Evolutionary conservation across 2,888 invertebrate genomes (phyloP), one percentile per base, ranked within the genome.

Genomic region (Zygaena filipendulae): DNA sequence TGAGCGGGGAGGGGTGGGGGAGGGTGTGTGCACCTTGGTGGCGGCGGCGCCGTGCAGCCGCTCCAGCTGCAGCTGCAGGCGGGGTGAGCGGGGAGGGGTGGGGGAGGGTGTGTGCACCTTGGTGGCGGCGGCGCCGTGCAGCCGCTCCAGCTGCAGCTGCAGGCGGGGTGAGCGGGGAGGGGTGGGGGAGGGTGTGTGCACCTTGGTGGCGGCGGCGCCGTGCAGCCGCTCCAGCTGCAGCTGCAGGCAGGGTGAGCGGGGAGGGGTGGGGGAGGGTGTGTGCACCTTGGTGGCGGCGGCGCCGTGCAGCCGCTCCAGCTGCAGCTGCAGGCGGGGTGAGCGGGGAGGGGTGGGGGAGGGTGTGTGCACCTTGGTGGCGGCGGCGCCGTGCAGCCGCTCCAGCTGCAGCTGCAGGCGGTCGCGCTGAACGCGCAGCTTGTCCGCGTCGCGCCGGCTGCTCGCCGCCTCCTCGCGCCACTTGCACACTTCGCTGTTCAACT

Each of bases 21-120:
- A n/a, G n/a, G n/a, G n/a, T n/a, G n/a, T n/a, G n/a, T n/a, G n/a
- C 26, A 66, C 68, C 57, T 63, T 68, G 8, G 61, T 59, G 13
- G 38, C 13, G 14, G 42, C 13, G 11, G 29, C 1, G 40, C 30
- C 11, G 21, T 9, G 14, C 11, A 75, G 52, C n/a, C 53, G 49
- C 42, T 91, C 90, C 18, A 92, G 51, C 47, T 90, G 86, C 22
- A 83, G 59, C 47, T 88, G 87, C 25, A 90, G 53, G 31, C 84
- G n/a, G n/a, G n/a, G n/a, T n/a, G n/a, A n/a, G n/a, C n/a, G n/a
- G n/a, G n/a, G n/a, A n/a, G n/a, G n/a, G n/a, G n/a, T n/a, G n/a
- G n/a, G n/a, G n/a, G n/a, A n/a, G n/a, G n/a, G n/a, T n/a, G n/a
- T n/a, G n/a, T n/a, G n/a, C 26, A 66, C 68, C 57, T 63, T 68